These are phyloP conservation scores for Aphidius colemani DNA, from an alignment of 2,888 invertebrate genomes.

Conservation along the genomic window DNA sequence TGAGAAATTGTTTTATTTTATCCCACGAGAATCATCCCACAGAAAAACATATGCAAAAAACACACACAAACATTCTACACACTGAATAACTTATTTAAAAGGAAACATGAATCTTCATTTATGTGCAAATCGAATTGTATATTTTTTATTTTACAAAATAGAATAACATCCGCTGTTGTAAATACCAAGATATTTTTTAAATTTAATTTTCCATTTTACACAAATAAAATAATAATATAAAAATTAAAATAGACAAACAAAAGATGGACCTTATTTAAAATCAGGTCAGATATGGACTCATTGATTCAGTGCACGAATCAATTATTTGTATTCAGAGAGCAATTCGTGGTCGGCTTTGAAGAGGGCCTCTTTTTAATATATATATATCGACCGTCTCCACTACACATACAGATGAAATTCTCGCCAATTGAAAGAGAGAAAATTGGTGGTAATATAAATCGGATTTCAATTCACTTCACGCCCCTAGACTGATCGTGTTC, in stretches of 20 bases:
- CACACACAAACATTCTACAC: too few relatives aligned
- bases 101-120: constrained; percentile 42
- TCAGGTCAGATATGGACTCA: constrained; percentile 7
- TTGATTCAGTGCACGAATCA: constrained; percentile 24
- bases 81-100: constrained; percentile 21
- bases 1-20: background rate
- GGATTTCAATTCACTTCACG: constrained; percentile 37
- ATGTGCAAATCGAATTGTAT: constrained; percentile 52
- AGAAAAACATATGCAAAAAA: constrained; percentile 8
- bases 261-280: background rate
- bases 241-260: too few relatives aligned
- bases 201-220: background rate
- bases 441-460: constrained; percentile 31
- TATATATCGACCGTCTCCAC: background rate
- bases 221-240: too few relatives aligned
- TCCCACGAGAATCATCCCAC: constrained; percentile 7
- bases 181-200: background rate
- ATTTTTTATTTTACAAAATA: background rate
- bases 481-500: constrained; percentile 37
- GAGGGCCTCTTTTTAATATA: constrained; percentile 14
- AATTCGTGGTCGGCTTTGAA: constrained; percentile 23
- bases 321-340: constrained; percentile 29
- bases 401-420: background rate
- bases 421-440: too few relatives aligned
- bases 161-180: background rate